Percentiles rank a stretch among this genome's conserved stretches.
Evolutionary conservation across 1,140 invertebrate species (phyloP).

Genomic region (Batillaria attramentaria): DNA sequence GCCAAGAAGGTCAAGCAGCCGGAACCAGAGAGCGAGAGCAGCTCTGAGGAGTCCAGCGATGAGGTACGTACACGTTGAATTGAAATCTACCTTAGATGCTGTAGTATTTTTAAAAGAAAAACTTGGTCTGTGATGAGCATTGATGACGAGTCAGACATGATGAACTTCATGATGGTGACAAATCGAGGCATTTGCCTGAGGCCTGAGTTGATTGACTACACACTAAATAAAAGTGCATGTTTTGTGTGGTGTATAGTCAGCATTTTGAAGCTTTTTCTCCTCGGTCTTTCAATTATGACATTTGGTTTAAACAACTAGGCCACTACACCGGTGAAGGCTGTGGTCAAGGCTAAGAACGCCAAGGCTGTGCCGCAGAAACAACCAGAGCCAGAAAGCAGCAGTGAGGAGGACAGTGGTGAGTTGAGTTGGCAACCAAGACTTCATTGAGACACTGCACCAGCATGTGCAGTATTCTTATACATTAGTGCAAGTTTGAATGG

Average conservation of each 20-base stretch:
- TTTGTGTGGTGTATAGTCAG: background rate
- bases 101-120: background rate
- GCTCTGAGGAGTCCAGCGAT: slow-evolving; percentile 29
- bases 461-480: no score
- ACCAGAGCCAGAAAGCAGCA: no score
- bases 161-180: slow-evolving; percentile 27
- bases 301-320: background rate
- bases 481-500: no score
- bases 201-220: no score
- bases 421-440: background rate
- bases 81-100: background rate
- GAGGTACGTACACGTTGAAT: slow-evolving; percentile 28
- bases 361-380: background rate
- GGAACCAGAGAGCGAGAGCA: slow-evolving; percentile 5
- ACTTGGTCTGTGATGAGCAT: background rate
- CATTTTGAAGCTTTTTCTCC: background rate
- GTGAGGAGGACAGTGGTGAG: slow-evolving; percentile 1
- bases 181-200: slow-evolving; percentile 34
- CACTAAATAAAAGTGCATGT: no score
- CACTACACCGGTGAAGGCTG: background rate
- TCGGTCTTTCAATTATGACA: background rate
- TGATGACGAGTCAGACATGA: background rate
- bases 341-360: background rate
- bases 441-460: no score
- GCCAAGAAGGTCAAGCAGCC: slow-evolving; percentile 20